A percentile compares a stretch with the other conserved stretches of the same genome.
Evolutionary conservation across 1,140 invertebrate species (phyloP).

Genomic region (Bombus confusus): DNA sequence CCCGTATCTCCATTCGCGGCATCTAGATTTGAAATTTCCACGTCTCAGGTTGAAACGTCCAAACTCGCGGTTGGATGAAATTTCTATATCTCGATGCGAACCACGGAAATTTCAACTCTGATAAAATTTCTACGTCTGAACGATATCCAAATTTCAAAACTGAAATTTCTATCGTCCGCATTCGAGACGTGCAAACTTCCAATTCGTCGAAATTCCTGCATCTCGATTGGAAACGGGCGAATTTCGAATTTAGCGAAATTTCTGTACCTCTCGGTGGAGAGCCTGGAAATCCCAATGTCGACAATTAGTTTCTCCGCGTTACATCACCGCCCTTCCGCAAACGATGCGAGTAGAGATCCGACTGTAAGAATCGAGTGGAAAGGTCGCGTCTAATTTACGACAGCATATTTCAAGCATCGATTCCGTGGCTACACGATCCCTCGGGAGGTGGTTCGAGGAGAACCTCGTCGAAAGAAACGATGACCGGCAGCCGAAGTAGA

Average conservation of each 20-base stretch:
- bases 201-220: neutral
- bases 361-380: neutral
- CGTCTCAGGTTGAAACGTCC: no score
- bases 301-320: neutral
- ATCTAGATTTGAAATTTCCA: no score
- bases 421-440: neutral
- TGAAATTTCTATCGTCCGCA: no score
- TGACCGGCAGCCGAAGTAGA: neutral
- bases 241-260: no score
- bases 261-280: no score
- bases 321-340: neutral
- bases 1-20: no score
- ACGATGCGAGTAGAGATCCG: neutral
- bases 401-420: constrained; percentile 8
- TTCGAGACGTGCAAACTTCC: neutral
- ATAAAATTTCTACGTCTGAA: no score
- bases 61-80: no score
- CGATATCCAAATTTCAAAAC: no score
- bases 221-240: no score
- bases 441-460: neutral
- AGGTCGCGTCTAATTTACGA: constrained; percentile 10
- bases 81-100: no score
- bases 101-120: no score
- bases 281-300: neutral
- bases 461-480: neutral